phyloP scores from a whole-genome alignment of 2,113 vertebrate species.

The Myiozetetes cayanensis region DNA sequence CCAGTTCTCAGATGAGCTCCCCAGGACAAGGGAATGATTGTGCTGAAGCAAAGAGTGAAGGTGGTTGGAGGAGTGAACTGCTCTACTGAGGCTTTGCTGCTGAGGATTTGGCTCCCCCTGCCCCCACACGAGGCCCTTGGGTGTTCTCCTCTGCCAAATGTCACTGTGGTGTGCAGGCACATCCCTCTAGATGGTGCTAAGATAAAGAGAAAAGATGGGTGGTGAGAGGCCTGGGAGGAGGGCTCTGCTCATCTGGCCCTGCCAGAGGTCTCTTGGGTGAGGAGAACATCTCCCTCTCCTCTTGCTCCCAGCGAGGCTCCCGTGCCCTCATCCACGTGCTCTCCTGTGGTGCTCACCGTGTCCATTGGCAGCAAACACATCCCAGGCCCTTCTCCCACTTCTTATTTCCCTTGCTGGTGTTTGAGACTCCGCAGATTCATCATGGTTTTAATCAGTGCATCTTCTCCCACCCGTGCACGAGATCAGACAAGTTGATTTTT shows the following conservation, averaged over 20 bases:
- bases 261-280: background rate
- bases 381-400: background rate
- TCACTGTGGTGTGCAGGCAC: background rate
- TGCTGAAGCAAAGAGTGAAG: background rate
- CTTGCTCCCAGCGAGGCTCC: background rate
- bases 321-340: accelerated
- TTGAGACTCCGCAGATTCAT: background rate
- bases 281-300: background rate
- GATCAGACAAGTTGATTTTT: background rate
- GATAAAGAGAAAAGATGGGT: constrained; percentile 48
- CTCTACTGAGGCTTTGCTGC: background rate
- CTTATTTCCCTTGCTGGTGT: background rate
- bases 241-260: background rate
- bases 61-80: background rate
- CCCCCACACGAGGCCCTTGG: accelerated
- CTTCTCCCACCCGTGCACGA: background rate
- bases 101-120: background rate
- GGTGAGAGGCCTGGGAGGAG: background rate
- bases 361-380: background rate
- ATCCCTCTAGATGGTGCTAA: constrained; percentile 66
- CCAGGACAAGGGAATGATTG: too few relatives aligned
- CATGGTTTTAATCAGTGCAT: background rate
- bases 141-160: background rate
- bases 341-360: accelerated
- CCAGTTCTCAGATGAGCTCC: background rate